phyloP scores from a whole-genome alignment of 23 tunicate species.

The Diplosoma virens region DNA sequence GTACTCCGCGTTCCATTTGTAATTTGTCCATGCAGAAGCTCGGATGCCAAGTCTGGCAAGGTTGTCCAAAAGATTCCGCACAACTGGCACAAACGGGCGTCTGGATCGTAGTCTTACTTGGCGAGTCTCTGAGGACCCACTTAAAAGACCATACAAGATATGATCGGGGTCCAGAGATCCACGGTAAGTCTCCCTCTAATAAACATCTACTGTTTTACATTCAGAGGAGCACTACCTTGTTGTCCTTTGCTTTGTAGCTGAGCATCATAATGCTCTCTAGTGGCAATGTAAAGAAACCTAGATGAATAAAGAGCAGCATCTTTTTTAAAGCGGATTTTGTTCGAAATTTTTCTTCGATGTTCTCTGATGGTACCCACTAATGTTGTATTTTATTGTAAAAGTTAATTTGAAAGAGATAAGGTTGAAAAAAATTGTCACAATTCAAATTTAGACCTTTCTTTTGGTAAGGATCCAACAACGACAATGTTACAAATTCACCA shows the following conservation, averaged over 20 bases:
- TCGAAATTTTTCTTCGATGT: conserved; percentile 30
- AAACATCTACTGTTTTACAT: neutral
- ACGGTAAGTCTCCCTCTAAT: neutral
- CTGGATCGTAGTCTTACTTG: too few species aligned
- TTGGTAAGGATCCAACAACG: conserved; percentile 6
- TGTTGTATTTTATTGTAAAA: conserved; percentile 1
- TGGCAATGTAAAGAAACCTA: conserved; percentile 25
- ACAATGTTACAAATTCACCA: conserved; percentile 30
- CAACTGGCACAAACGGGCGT: too few species aligned
- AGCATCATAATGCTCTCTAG: conserved; percentile 21
- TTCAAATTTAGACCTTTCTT: conserved; percentile 25
- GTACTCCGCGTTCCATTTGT: too few species aligned
- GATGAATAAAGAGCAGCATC: conserved; percentile 8
- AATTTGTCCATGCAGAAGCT: too few species aligned
- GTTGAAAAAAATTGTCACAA: conserved; percentile 16
- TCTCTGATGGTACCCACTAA: conserved; percentile 16
- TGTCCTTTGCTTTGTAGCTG: conserved; percentile 30
- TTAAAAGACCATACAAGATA: too few species aligned
- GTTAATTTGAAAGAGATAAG: conserved; percentile 1
- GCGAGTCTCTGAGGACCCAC: too few species aligned
- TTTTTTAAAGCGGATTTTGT: conserved; percentile 3
- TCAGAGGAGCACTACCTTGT: conserved; percentile 7
- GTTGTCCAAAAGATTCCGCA: too few species aligned
- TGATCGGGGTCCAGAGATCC: too few species aligned
- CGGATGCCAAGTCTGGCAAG: too few species aligned